Evolutionary conservation across 2,113 vertebrate species (phyloP).

Genomic region (Agapornis roseicollis): DNA sequence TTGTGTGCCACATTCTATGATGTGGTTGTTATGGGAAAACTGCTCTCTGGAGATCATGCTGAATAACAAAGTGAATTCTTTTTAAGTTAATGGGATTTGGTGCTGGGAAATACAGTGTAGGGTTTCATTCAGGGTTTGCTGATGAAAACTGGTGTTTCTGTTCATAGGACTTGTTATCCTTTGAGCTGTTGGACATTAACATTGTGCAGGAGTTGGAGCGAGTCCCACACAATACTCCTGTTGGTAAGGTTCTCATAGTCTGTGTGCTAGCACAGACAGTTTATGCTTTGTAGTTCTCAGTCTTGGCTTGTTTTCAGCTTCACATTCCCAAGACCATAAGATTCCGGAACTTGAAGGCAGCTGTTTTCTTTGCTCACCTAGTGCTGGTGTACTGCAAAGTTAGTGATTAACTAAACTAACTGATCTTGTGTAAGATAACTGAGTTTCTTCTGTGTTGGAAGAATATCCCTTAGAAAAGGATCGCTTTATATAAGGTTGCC

Average conservation of each 20-base stretch:
- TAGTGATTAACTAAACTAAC: background rate
- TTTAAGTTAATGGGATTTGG: background rate
- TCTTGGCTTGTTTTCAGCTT: background rate
- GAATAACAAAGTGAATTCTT: background rate
- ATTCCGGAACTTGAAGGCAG: background rate
- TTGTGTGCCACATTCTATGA: background rate
- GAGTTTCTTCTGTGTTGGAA: background rate
- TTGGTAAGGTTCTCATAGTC: slow-evolving; percentile 75
- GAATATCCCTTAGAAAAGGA: background rate
- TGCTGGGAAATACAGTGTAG: background rate
- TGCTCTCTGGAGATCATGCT: background rate
- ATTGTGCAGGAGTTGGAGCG: slow-evolving; percentile 95
- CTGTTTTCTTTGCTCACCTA: background rate
- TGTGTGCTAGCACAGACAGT: background rate
- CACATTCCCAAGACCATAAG: background rate
- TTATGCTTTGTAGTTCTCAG: background rate
- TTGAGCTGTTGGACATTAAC: slow-evolving; percentile 95
- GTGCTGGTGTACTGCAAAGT: background rate
- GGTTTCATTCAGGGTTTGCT: background rate
- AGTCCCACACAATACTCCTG: slow-evolving; percentile 92
- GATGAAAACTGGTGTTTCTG: background rate
- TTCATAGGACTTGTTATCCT: slow-evolving; percentile 91
- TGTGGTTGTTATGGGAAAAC: background rate
- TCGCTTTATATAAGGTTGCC: background rate
- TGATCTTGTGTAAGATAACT: background rate